Base-by-base conservation (phyloP, 2,797 vertebrate genomes). In the Brachymystax lenok region DNA sequence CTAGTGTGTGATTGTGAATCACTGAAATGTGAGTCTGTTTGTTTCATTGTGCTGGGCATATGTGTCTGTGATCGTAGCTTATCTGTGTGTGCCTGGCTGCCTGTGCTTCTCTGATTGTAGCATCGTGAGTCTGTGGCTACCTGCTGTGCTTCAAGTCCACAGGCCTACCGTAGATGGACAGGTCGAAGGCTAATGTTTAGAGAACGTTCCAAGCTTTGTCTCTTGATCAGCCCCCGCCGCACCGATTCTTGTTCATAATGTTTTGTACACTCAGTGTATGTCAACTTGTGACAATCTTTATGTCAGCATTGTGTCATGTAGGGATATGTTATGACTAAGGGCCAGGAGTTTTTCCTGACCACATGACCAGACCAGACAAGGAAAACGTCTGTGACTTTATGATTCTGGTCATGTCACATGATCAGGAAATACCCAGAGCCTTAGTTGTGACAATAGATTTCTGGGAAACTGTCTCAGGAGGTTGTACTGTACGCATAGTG, bases 171-270 rank as follows among this genome's bases (percentile, higher is more conserved):
- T 69, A 80, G 40, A 87, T 77, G 66, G 82, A 80, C 84, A 86
- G 74, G 76, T 86, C 71, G 76, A 78, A 81, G 28, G 80, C 56
- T 74, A 46, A 74, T 73, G 27, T 83, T 83, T 80, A 73, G 75
- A 75, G 75, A 69, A 71, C 51, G 68, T 80, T 79, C 84, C 85
- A 80, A 73, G 79, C 76, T 79, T 74, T 83, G 79, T 80, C 80
- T 79, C 76, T 86, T 76, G 77, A 85, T 78, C 77, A 78, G 82
- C 83, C 84, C 81, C 83, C 56, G 56, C 80, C 76, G 77, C 54
- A 81, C 61, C 82, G 78, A 73, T 75, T 75, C 74, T 76, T 82
- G 40, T 46, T 46, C 40, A 46, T 46, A 46, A 3, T 46, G 40
- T 46, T 46, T 3, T 46, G 10, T 46, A 46, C 40, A 46, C 40